Percentiles rank a stretch among this genome's conserved stretches.
These are phyloP conservation scores for Zaprionus davidi DNA, from an alignment of 1,140 invertebrate species.

Conservation along the genomic window DNA sequence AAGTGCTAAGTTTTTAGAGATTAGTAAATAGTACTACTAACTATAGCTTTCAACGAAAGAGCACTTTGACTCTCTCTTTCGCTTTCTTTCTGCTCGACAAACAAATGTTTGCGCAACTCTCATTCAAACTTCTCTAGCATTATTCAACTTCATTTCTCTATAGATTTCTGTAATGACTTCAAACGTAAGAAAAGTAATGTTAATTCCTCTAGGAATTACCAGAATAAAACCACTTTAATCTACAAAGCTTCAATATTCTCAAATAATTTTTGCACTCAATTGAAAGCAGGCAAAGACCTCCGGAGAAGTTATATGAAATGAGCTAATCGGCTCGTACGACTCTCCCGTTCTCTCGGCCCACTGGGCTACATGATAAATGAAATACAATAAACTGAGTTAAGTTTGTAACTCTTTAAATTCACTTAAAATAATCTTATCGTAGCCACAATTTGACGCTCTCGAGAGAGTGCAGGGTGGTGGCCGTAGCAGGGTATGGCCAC, in stretches of 20 bases:
- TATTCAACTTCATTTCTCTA: not conserved
- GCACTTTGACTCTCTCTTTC: not conserved
- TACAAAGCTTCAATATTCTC: not conserved
- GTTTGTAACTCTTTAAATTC: constrained; percentile 19
- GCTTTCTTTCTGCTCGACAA: not conserved
- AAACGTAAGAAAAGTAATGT: too few relatives aligned
- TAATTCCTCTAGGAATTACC: too few relatives aligned
- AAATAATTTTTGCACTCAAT: not conserved
- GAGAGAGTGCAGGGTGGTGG: not conserved
- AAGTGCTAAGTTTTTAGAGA: too few relatives aligned
- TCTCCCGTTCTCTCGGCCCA: not conserved
- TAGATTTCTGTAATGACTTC: not conserved
- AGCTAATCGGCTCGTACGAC: not conserved
- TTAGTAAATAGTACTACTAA: too few relatives aligned
- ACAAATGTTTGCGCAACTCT: too few relatives aligned
- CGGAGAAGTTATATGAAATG: not conserved
- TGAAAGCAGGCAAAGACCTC: not conserved
- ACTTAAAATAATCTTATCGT: constrained; percentile 43
- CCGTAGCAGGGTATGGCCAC: not conserved
- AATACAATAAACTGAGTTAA: constrained; percentile 36
- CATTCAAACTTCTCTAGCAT: not conserved
- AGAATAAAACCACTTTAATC: too few relatives aligned
- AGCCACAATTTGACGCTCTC: constrained; percentile 20
- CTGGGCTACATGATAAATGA: not conserved
- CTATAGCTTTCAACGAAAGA: too few relatives aligned